A percentile compares a stretch with the other conserved stretches of the same genome.
Evolutionary conservation across 2,797 vertebrate species (phyloP).

Genomic region (Zenarchopterus dispar): DNA sequence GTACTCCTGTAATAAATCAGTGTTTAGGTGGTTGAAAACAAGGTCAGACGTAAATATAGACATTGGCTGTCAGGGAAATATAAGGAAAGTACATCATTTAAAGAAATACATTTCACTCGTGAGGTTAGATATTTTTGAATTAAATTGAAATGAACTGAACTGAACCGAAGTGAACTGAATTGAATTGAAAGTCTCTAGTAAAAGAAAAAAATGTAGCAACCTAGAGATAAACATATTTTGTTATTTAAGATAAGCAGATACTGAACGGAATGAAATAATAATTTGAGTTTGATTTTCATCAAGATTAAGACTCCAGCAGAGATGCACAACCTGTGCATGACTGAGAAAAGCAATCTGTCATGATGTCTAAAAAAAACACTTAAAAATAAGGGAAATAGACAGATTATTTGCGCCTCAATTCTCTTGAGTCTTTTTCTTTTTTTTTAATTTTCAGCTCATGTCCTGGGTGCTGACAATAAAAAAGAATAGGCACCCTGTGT

Average conservation of each 20-base stretch:
- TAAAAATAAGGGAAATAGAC: constrained; percentile 65
- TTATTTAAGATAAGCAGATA: too few species aligned
- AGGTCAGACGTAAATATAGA: constrained; percentile 54
- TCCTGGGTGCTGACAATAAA: constrained; percentile 39
- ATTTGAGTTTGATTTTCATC: constrained; percentile 39
- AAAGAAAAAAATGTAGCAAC: neutral
- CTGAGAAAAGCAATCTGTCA: constrained; percentile 47
- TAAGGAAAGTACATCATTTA: neutral
- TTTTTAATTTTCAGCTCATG: constrained; percentile 10
- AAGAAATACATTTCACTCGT: neutral
- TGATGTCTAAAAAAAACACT: constrained; percentile 44
- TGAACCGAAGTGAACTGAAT: neutral
- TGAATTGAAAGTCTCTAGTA: neutral
- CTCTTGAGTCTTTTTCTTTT: constrained; percentile 25
- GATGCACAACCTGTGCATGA: constrained; percentile 49
- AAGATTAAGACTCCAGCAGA: constrained; percentile 39
- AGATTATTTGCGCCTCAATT: constrained; percentile 51
- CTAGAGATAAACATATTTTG: neutral
- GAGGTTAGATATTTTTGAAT: neutral
- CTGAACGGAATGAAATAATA: constrained; percentile 34
- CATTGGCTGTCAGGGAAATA: constrained; percentile 40
- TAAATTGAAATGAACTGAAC: neutral
- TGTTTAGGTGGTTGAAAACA: constrained; percentile 72
- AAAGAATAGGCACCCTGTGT: constrained; percentile 59
- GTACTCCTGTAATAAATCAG: constrained; percentile 75